A percentile compares a stretch with the other conserved stretches of the same genome.
phyloP scores from a whole-genome alignment of 2,888 invertebrate genomes.

The Priocnemis perturbator region DNA sequence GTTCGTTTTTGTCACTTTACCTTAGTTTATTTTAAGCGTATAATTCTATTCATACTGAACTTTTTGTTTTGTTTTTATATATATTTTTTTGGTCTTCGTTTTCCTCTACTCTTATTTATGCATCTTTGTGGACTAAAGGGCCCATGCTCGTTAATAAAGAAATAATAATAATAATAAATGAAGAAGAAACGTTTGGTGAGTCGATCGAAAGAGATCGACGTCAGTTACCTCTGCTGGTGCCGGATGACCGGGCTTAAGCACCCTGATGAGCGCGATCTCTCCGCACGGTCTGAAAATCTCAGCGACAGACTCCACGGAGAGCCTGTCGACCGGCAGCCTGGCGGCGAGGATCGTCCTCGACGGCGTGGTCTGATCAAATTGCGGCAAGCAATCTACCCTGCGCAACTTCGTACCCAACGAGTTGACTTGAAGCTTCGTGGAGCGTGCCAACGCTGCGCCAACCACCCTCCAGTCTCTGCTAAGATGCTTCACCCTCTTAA shows the following conservation, averaged over 20 bases:
- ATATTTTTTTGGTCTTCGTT: no score
- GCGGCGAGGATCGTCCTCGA: constrained; percentile 94
- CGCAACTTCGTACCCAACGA: constrained; percentile 93
- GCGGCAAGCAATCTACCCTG: constrained; percentile 89
- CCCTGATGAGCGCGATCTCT: constrained; percentile 91
- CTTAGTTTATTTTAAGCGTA: no score
- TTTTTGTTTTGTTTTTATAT: no score
- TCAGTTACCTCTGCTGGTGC: constrained; percentile 89
- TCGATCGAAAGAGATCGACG: no score
- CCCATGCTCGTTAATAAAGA: no score
- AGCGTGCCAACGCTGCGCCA: constrained; percentile 88
- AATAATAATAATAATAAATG: background rate
- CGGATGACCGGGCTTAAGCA: constrained; percentile 91
- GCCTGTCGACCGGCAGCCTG: constrained; percentile 88
- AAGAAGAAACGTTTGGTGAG: no score
- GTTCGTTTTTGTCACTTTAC: no score
- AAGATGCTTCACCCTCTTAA: constrained; percentile 94
- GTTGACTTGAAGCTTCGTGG: constrained; percentile 90
- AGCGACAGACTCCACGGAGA: constrained; percentile 93
- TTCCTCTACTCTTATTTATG: no score
- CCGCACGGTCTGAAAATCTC: constrained; percentile 92
- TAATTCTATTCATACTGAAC: no score
- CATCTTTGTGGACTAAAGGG: no score
- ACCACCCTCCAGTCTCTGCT: constrained; percentile 96
- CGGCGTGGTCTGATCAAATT: constrained; percentile 94